Conservation (phyloP, 1,140 invertebrate species). For the Psix sp. region DNA sequence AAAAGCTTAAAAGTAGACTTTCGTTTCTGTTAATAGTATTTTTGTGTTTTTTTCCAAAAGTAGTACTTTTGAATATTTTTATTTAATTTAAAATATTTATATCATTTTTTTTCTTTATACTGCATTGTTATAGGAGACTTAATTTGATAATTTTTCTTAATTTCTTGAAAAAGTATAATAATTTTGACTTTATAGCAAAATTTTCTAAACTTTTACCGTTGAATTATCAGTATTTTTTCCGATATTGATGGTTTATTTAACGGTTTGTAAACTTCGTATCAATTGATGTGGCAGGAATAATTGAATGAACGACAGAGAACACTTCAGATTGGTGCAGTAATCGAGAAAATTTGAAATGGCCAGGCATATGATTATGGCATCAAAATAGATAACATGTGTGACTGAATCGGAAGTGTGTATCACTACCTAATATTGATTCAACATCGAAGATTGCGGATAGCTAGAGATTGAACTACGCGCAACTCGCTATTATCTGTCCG, state of each 20-base stretch:
- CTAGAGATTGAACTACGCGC: slow-evolving; percentile 8
- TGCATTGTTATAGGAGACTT: too few species aligned
- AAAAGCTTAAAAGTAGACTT: too few species aligned
- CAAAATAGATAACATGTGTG: slow-evolving; percentile 7
- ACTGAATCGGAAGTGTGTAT: slow-evolving; percentile 17
- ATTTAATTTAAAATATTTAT: too few species aligned
- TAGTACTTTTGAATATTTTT: too few species aligned
- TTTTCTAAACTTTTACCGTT: too few species aligned
- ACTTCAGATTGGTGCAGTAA: slow-evolving; percentile 6
- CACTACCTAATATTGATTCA: slow-evolving; percentile 27
- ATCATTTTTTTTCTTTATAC: too few species aligned
- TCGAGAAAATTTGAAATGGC: slow-evolving; percentile 23
- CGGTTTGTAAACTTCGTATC: background rate
- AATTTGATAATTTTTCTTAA: too few species aligned
- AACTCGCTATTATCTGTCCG: slow-evolving; percentile 14
- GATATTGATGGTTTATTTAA: slow-evolving; percentile 25
- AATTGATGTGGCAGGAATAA: slow-evolving; percentile 32
- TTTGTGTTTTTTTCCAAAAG: too few species aligned
- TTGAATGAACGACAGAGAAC: slow-evolving; percentile 28
- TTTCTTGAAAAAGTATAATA: too few species aligned
- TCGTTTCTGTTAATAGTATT: too few species aligned
- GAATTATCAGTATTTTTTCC: too few species aligned
- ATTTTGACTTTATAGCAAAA: too few species aligned
- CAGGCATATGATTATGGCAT: slow-evolving; percentile 13
- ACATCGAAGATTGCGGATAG: slow-evolving; percentile 36